Evolutionary conservation across 1,140 invertebrate species (phyloP), one percentile per base, ranked within the genome.

Genomic region (Monomorium pharaonis): DNA sequence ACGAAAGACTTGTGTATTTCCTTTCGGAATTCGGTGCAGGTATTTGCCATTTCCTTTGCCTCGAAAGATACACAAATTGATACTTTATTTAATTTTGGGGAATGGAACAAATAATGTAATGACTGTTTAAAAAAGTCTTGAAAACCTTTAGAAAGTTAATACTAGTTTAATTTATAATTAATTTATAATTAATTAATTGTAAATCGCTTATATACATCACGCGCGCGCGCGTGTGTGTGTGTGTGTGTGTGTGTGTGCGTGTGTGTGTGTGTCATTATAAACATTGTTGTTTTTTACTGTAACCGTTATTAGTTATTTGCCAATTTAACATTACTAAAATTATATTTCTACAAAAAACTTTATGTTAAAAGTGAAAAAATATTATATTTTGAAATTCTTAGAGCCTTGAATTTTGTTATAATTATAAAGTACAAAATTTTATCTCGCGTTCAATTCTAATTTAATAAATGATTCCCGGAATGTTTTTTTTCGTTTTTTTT

Each of bases 1-100:
- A 63, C 18, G 14, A 83, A 87, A 14, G 87, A 91, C 72, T 94
- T 94, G 58, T 94, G 92, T 10, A 90, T 51, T 6, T 94, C 93
- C 63, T 93, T 94, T 6, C 92, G 86, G 37, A 86, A 88, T 51
- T 94, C 93, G 10, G 78, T 69, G 18, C 85, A 86, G 44, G 90
- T 74, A 86, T 88, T 92, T 21, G 88, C 62, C 91, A 90, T 90
- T 72, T 89, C 76, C 60, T 94, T 93, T 72, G 69, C 87, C 87
- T 92, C 56, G 21, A 62, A 60, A 78, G 16, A 37, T 47, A 37
- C 44, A 49, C 4, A 76, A 60, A 24, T 49, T 16, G 33, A n/a
- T 3, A 0, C 6, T 18, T 51, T 49, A 51, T 78, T 60, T 44
- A n/a, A 62, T 30, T 76, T 76, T n/a, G 24, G 3, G 9, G 9